Conservation (phyloP, 1,140 invertebrate species). For the Drosophila varians region DNA sequence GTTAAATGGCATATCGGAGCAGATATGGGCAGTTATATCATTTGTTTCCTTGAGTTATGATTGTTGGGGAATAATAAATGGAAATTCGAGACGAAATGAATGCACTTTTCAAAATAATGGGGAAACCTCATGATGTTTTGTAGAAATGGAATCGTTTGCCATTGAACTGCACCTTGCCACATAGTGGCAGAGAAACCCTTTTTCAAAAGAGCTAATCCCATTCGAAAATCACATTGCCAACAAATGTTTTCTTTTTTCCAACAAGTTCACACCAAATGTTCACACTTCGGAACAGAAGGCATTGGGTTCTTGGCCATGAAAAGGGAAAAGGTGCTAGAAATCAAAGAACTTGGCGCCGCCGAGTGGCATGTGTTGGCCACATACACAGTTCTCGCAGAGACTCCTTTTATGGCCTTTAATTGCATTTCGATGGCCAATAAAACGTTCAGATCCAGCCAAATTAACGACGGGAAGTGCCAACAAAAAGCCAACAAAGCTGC, state of each 20-base stretch:
- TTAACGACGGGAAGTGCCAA: slow-evolving; percentile 77
- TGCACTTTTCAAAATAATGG: slow-evolving; percentile 24
- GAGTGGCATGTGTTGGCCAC: slow-evolving; percentile 26
- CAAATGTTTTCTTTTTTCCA: slow-evolving; percentile 32
- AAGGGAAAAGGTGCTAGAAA: slow-evolving; percentile 59
- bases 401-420: slow-evolving; percentile 69
- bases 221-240: slow-evolving; percentile 23
- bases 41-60: slow-evolving; percentile 39
- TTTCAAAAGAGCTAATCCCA: background rate
- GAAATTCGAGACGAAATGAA: slow-evolving; percentile 17
- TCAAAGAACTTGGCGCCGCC: slow-evolving; percentile 67
- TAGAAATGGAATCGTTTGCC: background rate
- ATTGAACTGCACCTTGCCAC: background rate
- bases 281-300: slow-evolving; percentile 47
- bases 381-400: slow-evolving; percentile 23
- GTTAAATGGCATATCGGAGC: slow-evolving; percentile 52
- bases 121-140: background rate
- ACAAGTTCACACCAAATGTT: slow-evolving; percentile 74
- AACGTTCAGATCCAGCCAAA: slow-evolving; percentile 49
- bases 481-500: slow-evolving; percentile 40
- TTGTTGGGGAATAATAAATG: slow-evolving; percentile 19
- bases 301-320: background rate
- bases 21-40: slow-evolving; percentile 33
- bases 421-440: slow-evolving; percentile 76
- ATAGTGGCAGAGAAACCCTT: background rate